Percentiles rank a stretch among this genome's conserved stretches.
These are phyloP conservation scores for Cynodonichthys magdalenae DNA, from an alignment of 2,797 vertebrate genomes.

Conservation along the genomic window DNA sequence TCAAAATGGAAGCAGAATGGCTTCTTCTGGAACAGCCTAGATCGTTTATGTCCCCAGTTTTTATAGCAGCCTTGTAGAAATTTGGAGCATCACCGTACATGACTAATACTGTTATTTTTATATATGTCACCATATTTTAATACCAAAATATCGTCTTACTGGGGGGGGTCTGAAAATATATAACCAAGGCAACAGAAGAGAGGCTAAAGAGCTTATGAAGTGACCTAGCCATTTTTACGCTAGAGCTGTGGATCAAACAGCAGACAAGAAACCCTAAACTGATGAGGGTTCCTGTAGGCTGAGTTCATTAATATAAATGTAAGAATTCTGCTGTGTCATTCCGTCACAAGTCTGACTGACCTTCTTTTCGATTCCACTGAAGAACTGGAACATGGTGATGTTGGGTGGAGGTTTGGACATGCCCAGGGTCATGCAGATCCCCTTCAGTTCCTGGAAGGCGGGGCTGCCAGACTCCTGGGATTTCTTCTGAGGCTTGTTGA, in stretches of 20 bases:
- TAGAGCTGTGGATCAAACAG: not conserved
- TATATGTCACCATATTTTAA: too few species aligned
- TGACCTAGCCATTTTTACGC: not conserved
- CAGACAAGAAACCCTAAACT: not conserved
- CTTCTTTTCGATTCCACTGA: slow-evolving; percentile 99
- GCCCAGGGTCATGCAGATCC: slow-evolving; percentile 93
- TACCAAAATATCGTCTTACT: too few species aligned
- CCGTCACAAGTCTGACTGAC: slow-evolving; percentile 63
- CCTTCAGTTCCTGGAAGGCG: slow-evolving; percentile 93
- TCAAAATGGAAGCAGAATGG: too few species aligned
- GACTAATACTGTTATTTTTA: too few species aligned
- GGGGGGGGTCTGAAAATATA: too few species aligned
- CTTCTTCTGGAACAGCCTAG: too few species aligned
- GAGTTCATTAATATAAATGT: too few species aligned
- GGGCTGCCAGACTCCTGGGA: slow-evolving; percentile 87
- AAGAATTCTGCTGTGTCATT: too few species aligned
- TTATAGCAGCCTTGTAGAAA: too few species aligned
- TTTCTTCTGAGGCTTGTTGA: slow-evolving; percentile 89
- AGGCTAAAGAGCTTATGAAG: not conserved
- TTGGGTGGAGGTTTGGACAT: slow-evolving; percentile 98
- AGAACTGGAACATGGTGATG: slow-evolving; percentile 99
- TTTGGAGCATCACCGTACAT: too few species aligned
- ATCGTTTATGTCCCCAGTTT: too few species aligned
- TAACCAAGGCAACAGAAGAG: not conserved
- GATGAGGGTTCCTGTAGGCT: too few species aligned